Conservation (phyloP, 2,888 invertebrate genomes). For the Papilio demoleus region DNA sequence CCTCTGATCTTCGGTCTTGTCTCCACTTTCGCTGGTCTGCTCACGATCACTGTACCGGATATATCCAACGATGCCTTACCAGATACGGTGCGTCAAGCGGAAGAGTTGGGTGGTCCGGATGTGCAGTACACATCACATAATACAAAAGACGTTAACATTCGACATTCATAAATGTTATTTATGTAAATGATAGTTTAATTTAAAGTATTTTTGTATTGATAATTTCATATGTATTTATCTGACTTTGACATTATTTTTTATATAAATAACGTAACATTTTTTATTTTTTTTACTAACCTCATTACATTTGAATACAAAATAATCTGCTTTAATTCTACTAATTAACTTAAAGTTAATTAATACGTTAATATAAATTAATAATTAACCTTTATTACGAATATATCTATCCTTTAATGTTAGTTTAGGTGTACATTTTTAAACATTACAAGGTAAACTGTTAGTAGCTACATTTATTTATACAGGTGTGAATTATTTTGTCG, state of each 20-base stretch:
- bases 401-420: too few relatives aligned
- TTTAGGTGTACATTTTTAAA: neutral
- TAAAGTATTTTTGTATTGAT: too few relatives aligned
- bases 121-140: neutral
- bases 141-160: neutral
- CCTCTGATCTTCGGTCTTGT: constrained; percentile 68
- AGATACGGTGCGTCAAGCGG: constrained; percentile 51
- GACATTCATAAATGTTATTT: neutral
- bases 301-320: too few relatives aligned
- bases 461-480: neutral
- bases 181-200: neutral
- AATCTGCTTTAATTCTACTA: too few relatives aligned
- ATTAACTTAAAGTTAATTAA: too few relatives aligned
- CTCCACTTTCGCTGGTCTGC: constrained; percentile 64
- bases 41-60: constrained; percentile 58
- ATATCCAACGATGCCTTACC: constrained; percentile 67
- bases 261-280: too few relatives aligned
- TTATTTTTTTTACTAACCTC: too few relatives aligned
- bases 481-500: neutral
- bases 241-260: too few relatives aligned
- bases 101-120: constrained; percentile 2
- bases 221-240: too few relatives aligned
- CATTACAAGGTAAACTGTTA: neutral
- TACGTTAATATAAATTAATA: too few relatives aligned
- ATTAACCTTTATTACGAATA: too few relatives aligned